Percentiles rank a stretch among this genome's conserved stretches.
Evolutionary conservation across 2,888 invertebrate genomes (phyloP).

Genomic region (Clistopyga incitator): DNA sequence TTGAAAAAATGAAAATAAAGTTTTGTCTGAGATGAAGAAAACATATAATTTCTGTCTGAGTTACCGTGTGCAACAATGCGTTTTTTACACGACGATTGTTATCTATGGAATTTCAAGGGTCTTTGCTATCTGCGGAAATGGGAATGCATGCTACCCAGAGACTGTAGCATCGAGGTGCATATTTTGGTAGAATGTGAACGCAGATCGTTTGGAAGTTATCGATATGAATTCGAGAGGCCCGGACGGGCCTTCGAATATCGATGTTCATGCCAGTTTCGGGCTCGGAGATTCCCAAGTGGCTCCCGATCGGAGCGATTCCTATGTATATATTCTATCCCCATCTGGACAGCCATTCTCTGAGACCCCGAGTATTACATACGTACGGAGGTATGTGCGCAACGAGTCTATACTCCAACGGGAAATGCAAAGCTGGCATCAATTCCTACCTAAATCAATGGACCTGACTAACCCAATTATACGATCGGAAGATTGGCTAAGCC

Average conservation of each 20-base stretch:
- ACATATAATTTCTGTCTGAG: no score
- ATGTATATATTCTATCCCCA: conserved; percentile 29
- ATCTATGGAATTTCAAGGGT: not conserved
- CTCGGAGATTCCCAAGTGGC: conserved; percentile 41
- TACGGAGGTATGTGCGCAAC: conserved; percentile 21
- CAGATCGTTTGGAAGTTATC: conserved; percentile 50
- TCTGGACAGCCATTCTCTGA: conserved; percentile 5
- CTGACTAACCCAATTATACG: conserved; percentile 24
- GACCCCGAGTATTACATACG: conserved; percentile 27
- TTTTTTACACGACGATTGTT: not conserved
- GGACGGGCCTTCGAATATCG: conserved; percentile 39
- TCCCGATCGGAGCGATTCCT: conserved; percentile 2
- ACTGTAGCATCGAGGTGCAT: not conserved
- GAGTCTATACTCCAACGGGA: conserved; percentile 7
- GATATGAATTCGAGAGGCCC: conserved; percentile 26
- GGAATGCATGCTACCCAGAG: not conserved
- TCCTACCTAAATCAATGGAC: conserved; percentile 28
- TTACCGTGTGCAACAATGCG: no score
- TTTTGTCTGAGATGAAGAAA: no score
- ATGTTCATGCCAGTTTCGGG: conserved; percentile 43
- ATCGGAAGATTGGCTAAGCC: not conserved
- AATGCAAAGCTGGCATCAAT: conserved; percentile 50
- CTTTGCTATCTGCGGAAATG: not conserved
- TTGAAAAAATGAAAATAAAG: no score
- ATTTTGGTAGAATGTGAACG: conserved; percentile 40